Conservation (phyloP, 1,140 invertebrate genomes). For the Cydia strobilella region DNA sequence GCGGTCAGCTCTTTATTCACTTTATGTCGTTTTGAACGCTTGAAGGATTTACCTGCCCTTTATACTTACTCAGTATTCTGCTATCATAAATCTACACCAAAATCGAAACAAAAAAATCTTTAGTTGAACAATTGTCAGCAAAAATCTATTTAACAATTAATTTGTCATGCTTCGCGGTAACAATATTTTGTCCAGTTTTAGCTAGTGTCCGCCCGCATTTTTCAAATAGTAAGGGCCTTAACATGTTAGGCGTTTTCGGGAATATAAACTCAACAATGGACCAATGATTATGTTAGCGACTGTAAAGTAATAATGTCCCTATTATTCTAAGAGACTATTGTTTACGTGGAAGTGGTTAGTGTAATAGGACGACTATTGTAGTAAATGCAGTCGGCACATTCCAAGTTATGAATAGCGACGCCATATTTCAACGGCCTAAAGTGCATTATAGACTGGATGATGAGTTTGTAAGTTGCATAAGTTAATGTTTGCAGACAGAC, state of each 20-base stretch:
- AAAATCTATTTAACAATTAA: conserved; percentile 58
- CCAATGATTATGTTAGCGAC: conserved; percentile 72
- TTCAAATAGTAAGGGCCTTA: conserved; percentile 49
- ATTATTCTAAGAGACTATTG: conserved; percentile 67
- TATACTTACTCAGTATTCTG: not conserved
- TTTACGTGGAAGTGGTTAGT: conserved; percentile 66
- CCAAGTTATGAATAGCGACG: not conserved
- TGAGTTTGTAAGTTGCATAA: conserved; percentile 13
- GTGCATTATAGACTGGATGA: conserved; percentile 31
- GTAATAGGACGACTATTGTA: conserved; percentile 42
- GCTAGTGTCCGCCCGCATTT: conserved; percentile 49
- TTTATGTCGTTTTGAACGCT: not conserved
- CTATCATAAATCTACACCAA: conserved; percentile 19
- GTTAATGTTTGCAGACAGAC: conserved; percentile 54
- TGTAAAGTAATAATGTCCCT: conserved; percentile 69
- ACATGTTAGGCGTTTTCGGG: conserved; percentile 65
- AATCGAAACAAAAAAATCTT: conserved; percentile 10
- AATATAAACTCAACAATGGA: conserved; percentile 62
- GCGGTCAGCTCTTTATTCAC: conserved; percentile 10
- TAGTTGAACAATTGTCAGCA: conserved; percentile 37
- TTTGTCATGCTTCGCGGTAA: conserved; percentile 67
- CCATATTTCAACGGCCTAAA: conserved; percentile 37
- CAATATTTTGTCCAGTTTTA: conserved; percentile 69
- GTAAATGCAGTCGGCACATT: conserved; percentile 15
- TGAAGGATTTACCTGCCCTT: conserved; percentile 4